phyloP scores from a whole-genome alignment of 1,140 invertebrate species.

The Anoplophora glabripennis region DNA sequence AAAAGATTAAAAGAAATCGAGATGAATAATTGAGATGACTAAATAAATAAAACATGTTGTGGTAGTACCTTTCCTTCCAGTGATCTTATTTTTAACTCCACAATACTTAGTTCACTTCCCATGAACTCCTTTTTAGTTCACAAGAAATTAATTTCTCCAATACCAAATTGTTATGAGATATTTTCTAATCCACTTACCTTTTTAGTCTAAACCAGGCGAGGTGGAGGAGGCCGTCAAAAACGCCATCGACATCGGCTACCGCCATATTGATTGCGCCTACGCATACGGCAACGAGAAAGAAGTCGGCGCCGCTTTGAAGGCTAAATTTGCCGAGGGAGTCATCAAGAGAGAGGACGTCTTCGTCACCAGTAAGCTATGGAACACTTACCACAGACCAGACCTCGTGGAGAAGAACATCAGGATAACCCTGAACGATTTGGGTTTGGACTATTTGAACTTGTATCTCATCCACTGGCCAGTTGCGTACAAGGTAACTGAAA shows the following conservation, averaged over 20 bases:
- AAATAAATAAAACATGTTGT: too few relatives aligned
- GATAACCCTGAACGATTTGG: constrained; percentile 62
- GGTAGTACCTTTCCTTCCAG: too few relatives aligned
- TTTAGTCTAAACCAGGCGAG: constrained; percentile 68
- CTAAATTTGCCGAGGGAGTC: constrained; percentile 67
- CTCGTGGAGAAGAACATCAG: constrained; percentile 61
- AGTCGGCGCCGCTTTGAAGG: constrained; percentile 74
- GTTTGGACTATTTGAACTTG: constrained; percentile 72
- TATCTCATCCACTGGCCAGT: constrained; percentile 82
- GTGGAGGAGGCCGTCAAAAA: constrained; percentile 72
- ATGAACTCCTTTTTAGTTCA: too few relatives aligned
- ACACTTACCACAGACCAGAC: constrained; percentile 62
- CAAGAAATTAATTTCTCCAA: too few relatives aligned
- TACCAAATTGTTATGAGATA: too few relatives aligned
- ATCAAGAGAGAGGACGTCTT: constrained; percentile 68
- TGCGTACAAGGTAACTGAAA: constrained; percentile 42
- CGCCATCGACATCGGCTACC: constrained; percentile 71
- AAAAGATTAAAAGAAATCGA: too few relatives aligned
- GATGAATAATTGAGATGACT: too few relatives aligned
- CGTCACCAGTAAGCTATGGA: constrained; percentile 69
- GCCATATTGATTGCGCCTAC: constrained; percentile 67
- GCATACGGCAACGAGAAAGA: constrained; percentile 80
- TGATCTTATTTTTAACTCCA: too few relatives aligned
- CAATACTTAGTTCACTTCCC: too few relatives aligned
- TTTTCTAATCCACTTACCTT: too few relatives aligned